Evolutionary conservation across 2,888 invertebrate genomes (phyloP).

Genomic region (Galerucella pusilla): DNA sequence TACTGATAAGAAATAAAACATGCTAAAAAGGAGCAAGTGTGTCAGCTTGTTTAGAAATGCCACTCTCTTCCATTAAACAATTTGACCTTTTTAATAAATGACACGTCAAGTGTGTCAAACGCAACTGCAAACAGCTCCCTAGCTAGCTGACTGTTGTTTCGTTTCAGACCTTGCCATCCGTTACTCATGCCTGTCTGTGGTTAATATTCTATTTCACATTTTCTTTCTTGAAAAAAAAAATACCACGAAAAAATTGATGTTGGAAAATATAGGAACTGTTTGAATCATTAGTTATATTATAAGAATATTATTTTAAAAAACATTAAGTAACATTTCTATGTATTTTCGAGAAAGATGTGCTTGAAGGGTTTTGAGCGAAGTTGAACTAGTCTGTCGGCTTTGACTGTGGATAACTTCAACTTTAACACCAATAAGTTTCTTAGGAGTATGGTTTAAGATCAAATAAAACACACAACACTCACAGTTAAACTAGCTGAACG

Average conservation of each 20-base stretch:
- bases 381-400: too few species aligned
- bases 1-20: slow-evolving; percentile 1
- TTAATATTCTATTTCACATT: slow-evolving; percentile 21
- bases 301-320: too few species aligned
- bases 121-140: slow-evolving; percentile 34
- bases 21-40: slow-evolving; percentile 28
- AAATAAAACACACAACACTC: too few species aligned
- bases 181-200: slow-evolving; percentile 12
- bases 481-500: too few species aligned
- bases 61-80: slow-evolving; percentile 48
- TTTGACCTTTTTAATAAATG: slow-evolving; percentile 50
- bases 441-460: too few species aligned
- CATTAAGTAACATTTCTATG: too few species aligned
- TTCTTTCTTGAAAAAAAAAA: background rate
- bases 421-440: too few species aligned
- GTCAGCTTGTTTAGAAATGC: slow-evolving; percentile 46
- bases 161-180: slow-evolving; percentile 11
- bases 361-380: too few species aligned
- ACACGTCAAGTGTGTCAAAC: slow-evolving; percentile 46
- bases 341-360: too few species aligned
- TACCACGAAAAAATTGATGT: background rate
- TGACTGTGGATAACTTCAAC: too few species aligned
- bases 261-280: background rate
- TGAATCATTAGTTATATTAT: background rate
- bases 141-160: background rate